Evolutionary conservation across 2,113 vertebrate species (phyloP).

Genomic region (Petaurus breviceps): DNA sequence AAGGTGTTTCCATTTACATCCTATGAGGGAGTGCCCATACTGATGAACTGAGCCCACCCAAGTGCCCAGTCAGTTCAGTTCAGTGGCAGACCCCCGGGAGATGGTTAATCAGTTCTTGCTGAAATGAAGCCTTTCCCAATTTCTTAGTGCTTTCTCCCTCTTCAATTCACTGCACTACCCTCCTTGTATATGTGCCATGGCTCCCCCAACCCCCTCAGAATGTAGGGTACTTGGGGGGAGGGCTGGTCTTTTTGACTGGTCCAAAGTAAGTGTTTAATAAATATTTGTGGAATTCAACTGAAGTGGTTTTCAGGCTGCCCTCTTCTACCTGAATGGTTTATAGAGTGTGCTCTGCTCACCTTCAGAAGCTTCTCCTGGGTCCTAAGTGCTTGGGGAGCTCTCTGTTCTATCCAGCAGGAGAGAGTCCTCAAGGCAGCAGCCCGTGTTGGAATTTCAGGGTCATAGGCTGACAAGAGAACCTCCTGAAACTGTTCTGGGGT

Average conservation of each 20-base stretch:
- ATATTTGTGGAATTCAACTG: not conserved
- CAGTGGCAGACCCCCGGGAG: not conserved
- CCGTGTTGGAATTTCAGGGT: conserved; percentile 89
- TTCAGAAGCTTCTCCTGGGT: conserved; percentile 88
- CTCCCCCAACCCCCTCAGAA: not conserved
- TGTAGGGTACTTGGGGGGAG: not conserved
- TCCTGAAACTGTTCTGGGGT: conserved; percentile 69
- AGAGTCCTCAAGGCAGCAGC: conserved; percentile 89
- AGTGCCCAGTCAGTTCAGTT: not conserved
- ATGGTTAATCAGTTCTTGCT: not conserved
- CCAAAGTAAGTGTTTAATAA: not conserved
- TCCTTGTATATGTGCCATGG: not conserved
- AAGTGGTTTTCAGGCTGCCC: not conserved
- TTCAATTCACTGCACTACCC: not conserved
- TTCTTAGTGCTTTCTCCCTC: not conserved
- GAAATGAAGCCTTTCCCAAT: not conserved
- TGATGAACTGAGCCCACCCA: not conserved
- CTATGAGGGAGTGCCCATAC: not conserved
- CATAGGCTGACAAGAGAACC: conserved; percentile 88
- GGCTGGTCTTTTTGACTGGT: not conserved
- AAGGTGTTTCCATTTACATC: not conserved
- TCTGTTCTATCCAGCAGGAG: conserved; percentile 81
- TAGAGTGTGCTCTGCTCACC: conserved; percentile 78
- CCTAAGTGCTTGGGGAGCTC: conserved; percentile 78
- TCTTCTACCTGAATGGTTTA: rapidly evolving